Evolutionary conservation across 2,888 invertebrate genomes (phyloP), one percentile per base, ranked within the genome.

Genomic region (Mythimna impura): DNA sequence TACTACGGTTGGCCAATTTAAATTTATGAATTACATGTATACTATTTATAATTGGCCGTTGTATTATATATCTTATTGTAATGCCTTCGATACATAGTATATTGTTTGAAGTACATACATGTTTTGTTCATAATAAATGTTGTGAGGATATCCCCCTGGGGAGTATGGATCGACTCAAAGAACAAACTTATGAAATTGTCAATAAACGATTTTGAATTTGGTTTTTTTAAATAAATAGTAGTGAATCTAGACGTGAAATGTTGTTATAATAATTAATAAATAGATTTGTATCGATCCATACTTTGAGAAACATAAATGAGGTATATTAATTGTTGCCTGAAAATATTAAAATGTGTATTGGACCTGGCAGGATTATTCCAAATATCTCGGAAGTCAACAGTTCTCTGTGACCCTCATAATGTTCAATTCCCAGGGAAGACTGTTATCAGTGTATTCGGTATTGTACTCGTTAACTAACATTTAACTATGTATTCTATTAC

Each of bases 21-120:
- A 80, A 58, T 83, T 76, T 84, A 84, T 77, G 71, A 72, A 72
- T 80, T 82, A 73, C 73, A 73, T 84, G 83, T 87, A 83, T 86
- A 87, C 84, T 87, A 84, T 54, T 54, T 64, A 64, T 71, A 72
- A 76, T 84, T 80, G 81, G 82, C 83, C 77, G 70, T 87, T 87
- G 82, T 81, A 80, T 75, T 73, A 52, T 76, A 75, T 83, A 81
- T 85, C 68, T 74, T 79, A 81, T 74, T 83, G 71, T 76, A 76
- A 82, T 82, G 71, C 80, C 80, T 86, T 78, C 66, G 64, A 77
- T 81, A 82, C 71, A 78, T 76, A 78, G 66, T 75, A 66, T 85
- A 85, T 80, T 80, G 76, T 83, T 77, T 76, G 52, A 84, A 86
- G 84, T 86, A 86, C 86, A 81, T 80, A 78, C 61, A 69, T 63